Evolutionary conservation across 2,113 vertebrate genomes (phyloP), one percentile per base, ranked within the genome.

Genomic region (Tautogolabrus adspersus): DNA sequence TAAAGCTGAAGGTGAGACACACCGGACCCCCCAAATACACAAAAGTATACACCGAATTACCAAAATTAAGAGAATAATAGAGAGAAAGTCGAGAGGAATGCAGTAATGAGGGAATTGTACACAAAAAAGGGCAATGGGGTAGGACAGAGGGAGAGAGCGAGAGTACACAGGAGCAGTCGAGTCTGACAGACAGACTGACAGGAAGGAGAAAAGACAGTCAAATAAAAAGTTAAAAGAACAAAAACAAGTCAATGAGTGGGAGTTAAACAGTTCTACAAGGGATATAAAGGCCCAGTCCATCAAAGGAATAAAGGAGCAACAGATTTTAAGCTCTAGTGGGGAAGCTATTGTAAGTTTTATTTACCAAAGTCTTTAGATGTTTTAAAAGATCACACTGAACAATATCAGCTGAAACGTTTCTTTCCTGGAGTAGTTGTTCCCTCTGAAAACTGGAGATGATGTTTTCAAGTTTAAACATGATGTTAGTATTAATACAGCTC

Each of bases 1-100:
- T 94, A 79, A 93, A 97, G 94, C 94, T 96, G 92, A 77, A 96
- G 95, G 97, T 97, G 93, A 88, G 87, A 69, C 3, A 22, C 5
- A 12, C 10, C 21, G 37, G 65, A 61, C 40, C 18, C 15, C 30
- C 37, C 62, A 56, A 47, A 37, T 19, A 26, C 57, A 51, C n/a
- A 40, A 26, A 46, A 1, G 21, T 5, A 37, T 2, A 5, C 34
- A 51, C 69, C 56, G 16, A 69, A 49, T 55, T 5, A 44, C 13
- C n/a, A 40, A 38, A 64, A 59, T 61, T 16, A 63, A 70, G 58
- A 68, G 34, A 51, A 55, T 64, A 75, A 82, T 44, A 10, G 64
- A 54, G 26, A 66, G 40, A 71, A 82, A 72, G 54, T 42, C 3
- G 40, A 52, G 58, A 44, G 23, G 46, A 22, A 4, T 4, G 44